Percentiles rank a stretch among this genome's conserved stretches.
Conservation (phyloP, 64 coral and sea anemone species). For the Stichodactyla mertensii region DNA sequence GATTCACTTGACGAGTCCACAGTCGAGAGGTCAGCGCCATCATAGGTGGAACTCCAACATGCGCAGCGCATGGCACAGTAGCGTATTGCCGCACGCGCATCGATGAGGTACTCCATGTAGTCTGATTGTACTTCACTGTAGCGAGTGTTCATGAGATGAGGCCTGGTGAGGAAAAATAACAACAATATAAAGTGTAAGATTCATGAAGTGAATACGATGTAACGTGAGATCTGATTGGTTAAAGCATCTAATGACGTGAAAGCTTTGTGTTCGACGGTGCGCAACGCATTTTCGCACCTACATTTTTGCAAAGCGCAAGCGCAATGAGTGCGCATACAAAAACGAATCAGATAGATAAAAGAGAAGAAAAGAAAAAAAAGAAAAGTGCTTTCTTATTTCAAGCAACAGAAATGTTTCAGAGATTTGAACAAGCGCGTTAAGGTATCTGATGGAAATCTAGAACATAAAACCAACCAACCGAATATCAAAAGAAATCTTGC, state of each 20-base stretch:
- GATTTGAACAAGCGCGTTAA: background rate
- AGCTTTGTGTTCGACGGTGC: too few species aligned
- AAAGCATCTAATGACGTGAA: too few species aligned
- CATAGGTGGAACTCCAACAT: constrained; percentile 81
- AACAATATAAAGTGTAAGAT: background rate
- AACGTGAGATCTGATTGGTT: background rate
- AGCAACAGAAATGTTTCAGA: background rate
- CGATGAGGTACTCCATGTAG: constrained; percentile 84
- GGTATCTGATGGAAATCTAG: background rate
- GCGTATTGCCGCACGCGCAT: constrained; percentile 62
- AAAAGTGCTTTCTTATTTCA: too few species aligned
- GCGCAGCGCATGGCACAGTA: constrained; percentile 66
- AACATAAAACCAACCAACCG: too few species aligned
- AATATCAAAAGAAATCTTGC: too few species aligned
- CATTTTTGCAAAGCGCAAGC: too few species aligned
- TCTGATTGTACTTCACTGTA: constrained; percentile 54
- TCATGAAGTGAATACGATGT: background rate
- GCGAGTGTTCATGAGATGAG: constrained; percentile 16
- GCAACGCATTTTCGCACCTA: too few species aligned
- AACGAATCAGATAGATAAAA: too few species aligned
- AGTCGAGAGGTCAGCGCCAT: constrained; percentile 61
- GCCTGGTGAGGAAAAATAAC: background rate
- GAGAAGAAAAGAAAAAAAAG: too few species aligned
- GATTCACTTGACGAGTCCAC: constrained; percentile 19
- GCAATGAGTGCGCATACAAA: too few species aligned